A percentile compares a stretch with the other conserved stretches of the same genome.
These are phyloP conservation scores for Mungos mungo DNA, from an alignment of 2,113 vertebrate species.

Conservation along the genomic window DNA sequence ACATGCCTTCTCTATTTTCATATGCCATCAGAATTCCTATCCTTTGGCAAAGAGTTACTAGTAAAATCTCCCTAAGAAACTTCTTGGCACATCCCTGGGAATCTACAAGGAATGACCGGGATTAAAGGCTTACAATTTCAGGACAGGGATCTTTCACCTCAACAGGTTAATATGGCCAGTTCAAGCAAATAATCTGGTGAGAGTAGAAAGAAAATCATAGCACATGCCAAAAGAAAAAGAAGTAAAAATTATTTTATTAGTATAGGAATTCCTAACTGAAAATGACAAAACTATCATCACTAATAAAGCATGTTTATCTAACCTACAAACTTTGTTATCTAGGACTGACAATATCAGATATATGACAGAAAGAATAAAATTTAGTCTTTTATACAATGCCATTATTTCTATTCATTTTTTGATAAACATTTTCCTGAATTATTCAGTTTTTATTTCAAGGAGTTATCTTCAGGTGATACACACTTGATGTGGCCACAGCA, in stretches of 20 bases:
- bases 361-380: not conserved
- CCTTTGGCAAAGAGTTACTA: not conserved
- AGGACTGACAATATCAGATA: not conserved
- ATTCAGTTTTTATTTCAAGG: not conserved
- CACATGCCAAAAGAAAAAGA: conserved; percentile 13
- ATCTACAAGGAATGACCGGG: not conserved
- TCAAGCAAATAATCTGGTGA: not conserved
- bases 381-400: not conserved
- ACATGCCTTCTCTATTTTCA: not conserved
- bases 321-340: not conserved
- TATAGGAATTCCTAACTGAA: not conserved
- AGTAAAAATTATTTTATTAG: not conserved
- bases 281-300: not conserved
- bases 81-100: not conserved
- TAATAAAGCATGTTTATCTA: not conserved
- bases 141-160: not conserved
- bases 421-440: not conserved
- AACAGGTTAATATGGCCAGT: not conserved
- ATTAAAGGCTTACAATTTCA: not conserved
- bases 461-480: not conserved
- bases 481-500: not conserved
- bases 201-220: not conserved
- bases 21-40: not conserved
- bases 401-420: not conserved
- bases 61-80: not conserved